Conservation (phyloP, 92 coral and sea anemone species). For the Bergia sp. region DNA sequence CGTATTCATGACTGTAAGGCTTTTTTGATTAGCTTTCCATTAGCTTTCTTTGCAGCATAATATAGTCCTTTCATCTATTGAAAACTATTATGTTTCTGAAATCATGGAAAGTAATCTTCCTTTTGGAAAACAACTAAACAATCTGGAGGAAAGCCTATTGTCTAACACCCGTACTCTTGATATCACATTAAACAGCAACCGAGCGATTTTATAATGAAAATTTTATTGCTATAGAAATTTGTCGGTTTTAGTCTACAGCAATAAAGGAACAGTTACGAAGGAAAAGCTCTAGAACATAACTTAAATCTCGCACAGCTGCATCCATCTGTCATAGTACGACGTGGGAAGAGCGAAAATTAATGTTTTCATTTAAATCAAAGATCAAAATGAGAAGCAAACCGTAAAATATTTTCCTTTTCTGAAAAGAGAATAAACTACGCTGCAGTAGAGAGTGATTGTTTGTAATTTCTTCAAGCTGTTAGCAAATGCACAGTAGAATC, state of each 20-base stretch:
- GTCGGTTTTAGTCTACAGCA: neutral
- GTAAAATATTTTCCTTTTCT: neutral
- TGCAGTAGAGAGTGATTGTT: neutral
- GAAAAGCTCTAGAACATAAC: neutral
- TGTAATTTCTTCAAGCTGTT: neutral
- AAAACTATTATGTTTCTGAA: constrained; percentile 20
- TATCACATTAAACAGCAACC: constrained; percentile 4
- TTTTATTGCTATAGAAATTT: constrained; percentile 40
- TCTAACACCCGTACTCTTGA: constrained; percentile 11
- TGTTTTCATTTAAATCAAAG: constrained; percentile 18
- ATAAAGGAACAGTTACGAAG: neutral
- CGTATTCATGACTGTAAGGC: constrained; percentile 11
- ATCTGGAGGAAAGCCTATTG: neutral
- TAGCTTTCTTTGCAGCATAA: neutral
- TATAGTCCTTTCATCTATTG: constrained; percentile 14
- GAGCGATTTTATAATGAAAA: constrained; percentile 23
- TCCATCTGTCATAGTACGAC: constrained; percentile 22
- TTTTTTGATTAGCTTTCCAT: constrained; percentile 16
- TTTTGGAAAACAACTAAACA: neutral
- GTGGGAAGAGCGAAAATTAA: neutral
- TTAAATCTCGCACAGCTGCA: constrained; percentile 1
- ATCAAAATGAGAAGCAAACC: neutral
- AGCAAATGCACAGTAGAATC: neutral
- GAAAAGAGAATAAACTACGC: neutral
- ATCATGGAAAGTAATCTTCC: constrained; percentile 5